Percentiles rank a stretch among this genome's conserved stretches.
Conservation (phyloP, 1,140 invertebrate species). For the Lordiphosa stackelbergi region DNA sequence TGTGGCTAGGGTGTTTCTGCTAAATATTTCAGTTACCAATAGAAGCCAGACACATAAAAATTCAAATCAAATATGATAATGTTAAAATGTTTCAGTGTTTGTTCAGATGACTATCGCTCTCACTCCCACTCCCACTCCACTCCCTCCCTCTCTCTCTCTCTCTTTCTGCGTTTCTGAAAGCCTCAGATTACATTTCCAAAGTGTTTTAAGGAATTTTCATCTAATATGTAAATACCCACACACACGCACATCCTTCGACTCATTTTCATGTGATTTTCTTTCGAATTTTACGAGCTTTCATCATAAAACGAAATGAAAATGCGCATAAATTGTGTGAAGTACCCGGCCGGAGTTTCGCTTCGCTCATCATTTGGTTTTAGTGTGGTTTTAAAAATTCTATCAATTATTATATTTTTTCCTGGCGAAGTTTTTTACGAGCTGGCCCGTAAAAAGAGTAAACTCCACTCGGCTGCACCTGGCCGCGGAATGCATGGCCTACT, state of each 20-base stretch:
- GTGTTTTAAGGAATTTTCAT: conserved; percentile 73
- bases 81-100: conserved; percentile 66
- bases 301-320: conserved; percentile 72
- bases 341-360: conserved; percentile 16
- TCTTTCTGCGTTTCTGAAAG: conserved; percentile 12
- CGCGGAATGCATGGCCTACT: conserved; percentile 13
- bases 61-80: conserved; percentile 68
- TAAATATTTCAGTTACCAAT: too few relatives aligned
- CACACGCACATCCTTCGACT: conserved; percentile 4
- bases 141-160: background rate
- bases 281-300: conserved; percentile 66
- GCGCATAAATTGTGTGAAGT: conserved; percentile 64
- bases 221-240: conserved; percentile 65
- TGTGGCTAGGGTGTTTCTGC: too few relatives aligned
- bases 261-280: conserved; percentile 40
- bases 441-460: conserved; percentile 39
- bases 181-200: conserved; percentile 58
- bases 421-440: conserved; percentile 48
- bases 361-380: conserved; percentile 31
- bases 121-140: background rate
- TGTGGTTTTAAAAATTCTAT: conserved; percentile 69
- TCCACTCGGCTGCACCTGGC: conserved; percentile 30
- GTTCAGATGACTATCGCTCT: conserved; percentile 39
- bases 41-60: conserved; percentile 34
- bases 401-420: conserved; percentile 44